Conservation (phyloP, 2,797 vertebrate genomes). For the Orestias chungarensis region DNA sequence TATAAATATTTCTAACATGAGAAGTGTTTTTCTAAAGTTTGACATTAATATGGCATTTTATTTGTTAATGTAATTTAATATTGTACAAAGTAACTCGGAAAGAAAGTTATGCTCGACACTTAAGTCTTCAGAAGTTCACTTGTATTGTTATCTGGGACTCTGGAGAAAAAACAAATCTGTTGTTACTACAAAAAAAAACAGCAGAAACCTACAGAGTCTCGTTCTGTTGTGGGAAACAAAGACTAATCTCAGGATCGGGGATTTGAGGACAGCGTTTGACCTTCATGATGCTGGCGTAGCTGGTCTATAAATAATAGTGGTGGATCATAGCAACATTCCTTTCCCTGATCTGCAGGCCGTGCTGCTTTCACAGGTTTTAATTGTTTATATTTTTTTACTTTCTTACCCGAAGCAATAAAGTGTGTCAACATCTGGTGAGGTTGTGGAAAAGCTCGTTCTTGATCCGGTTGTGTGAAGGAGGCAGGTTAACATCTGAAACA, state of each 20-base stretch:
- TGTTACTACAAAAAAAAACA: neutral
- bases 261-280: constrained; percentile 12
- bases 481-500: neutral
- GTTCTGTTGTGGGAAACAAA: neutral
- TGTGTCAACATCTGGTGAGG: neutral
- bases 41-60: too few relatives aligned
- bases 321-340: neutral
- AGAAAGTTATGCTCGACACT: too few relatives aligned
- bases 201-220: neutral
- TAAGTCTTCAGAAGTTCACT: neutral
- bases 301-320: constrained; percentile 35
- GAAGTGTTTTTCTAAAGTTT: too few relatives aligned
- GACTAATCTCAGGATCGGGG: neutral
- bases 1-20: too few relatives aligned
- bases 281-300: constrained; percentile 16
- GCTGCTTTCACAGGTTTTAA: neutral
- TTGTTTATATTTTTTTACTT: neutral
- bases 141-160: neutral
- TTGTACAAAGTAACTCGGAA: neutral
- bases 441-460: neutral
- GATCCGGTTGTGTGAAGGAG: neutral
- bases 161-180: neutral
- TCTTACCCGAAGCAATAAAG: neutral
- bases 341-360: neutral
- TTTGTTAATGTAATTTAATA: neutral